Evolutionary conservation across 35 echinoderm and acorn worm genomes (phyloP).

Genomic region (Ophioderma brevispina): DNA sequence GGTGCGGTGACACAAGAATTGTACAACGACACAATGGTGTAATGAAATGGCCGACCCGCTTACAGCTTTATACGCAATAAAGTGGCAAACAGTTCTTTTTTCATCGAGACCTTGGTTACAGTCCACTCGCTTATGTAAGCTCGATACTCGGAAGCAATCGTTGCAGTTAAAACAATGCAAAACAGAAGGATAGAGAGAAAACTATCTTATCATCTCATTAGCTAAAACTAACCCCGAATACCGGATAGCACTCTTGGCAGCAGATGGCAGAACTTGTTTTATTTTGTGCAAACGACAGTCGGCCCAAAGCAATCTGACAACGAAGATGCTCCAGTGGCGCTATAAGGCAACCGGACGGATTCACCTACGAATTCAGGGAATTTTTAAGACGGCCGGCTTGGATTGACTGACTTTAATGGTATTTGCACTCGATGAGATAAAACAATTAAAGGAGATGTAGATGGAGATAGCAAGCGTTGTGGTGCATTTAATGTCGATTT

Average conservation of each 20-base stretch:
- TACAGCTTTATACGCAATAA: neutral
- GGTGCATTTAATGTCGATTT: neutral
- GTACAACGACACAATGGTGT: neutral
- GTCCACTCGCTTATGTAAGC: constrained; percentile 22
- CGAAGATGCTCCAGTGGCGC: neutral
- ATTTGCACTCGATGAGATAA: neutral
- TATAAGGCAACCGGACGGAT: neutral
- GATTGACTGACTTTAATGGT: constrained; percentile 23
- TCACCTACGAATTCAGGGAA: neutral
- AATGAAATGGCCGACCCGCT: neutral
- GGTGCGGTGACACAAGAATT: neutral
- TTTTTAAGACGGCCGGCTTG: neutral
- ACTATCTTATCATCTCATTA: neutral
- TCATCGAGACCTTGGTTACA: constrained; percentile 2
- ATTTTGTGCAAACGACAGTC: neutral
- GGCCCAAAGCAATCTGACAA: neutral
- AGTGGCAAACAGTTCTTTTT: constrained; percentile 2
- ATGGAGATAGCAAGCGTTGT: constrained; percentile 17
- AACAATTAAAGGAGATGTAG: neutral
- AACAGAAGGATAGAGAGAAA: neutral
- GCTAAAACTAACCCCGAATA: neutral
- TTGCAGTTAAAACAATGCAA: neutral
- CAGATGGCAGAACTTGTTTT: constrained; percentile 1
- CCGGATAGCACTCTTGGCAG: constrained; percentile 26
- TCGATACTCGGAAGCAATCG: neutral